These are phyloP conservation scores for Orius insidiosus DNA, from an alignment of 1,140 invertebrate genomes.

Conservation along the genomic window DNA sequence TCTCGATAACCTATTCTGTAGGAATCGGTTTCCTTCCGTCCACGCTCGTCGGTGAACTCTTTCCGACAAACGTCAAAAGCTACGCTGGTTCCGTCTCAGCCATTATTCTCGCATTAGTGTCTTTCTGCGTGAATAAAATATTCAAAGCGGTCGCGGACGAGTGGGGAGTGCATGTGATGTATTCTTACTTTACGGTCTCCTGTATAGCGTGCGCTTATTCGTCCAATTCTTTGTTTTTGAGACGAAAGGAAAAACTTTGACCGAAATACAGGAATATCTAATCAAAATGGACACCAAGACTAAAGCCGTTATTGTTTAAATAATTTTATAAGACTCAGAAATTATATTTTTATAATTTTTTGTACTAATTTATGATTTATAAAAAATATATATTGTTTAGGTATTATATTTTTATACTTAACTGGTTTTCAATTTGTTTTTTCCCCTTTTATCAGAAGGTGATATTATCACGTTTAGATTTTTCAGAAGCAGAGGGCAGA, in stretches of 20 bases:
- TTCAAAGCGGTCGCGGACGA: slow-evolving; percentile 12
- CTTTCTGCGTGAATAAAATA: slow-evolving; percentile 20
- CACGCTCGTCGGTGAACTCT: slow-evolving; percentile 21
- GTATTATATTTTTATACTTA: too few species aligned
- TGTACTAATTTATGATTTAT: too few species aligned
- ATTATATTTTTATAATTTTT: too few species aligned
- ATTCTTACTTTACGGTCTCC: slow-evolving; percentile 17
- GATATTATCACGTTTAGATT: too few species aligned
- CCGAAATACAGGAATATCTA: slow-evolving; percentile 45
- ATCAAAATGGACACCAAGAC: too few species aligned
- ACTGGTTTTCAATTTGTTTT: too few species aligned
- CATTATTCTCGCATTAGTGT: slow-evolving; percentile 18
- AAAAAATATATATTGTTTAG: too few species aligned
- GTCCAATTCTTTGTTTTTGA: slow-evolving; percentile 28
- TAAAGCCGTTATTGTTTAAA: too few species aligned
- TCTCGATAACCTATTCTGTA: slow-evolving; percentile 18
- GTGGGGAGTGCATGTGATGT: slow-evolving; percentile 17
- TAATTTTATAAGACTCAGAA: too few species aligned
- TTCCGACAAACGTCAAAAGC: slow-evolving; percentile 21
- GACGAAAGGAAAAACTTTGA: slow-evolving; percentile 61
- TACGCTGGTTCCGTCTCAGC: slow-evolving; percentile 20
- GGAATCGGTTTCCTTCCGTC: slow-evolving; percentile 22
- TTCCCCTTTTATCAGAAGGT: too few species aligned
- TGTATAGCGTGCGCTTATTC: slow-evolving; percentile 39
- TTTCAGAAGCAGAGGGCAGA: too few species aligned